Evolutionary conservation across 2,888 invertebrate genomes (phyloP), one percentile per base, ranked within the genome.

Genomic region (Nephrotoma guestfalica): DNA sequence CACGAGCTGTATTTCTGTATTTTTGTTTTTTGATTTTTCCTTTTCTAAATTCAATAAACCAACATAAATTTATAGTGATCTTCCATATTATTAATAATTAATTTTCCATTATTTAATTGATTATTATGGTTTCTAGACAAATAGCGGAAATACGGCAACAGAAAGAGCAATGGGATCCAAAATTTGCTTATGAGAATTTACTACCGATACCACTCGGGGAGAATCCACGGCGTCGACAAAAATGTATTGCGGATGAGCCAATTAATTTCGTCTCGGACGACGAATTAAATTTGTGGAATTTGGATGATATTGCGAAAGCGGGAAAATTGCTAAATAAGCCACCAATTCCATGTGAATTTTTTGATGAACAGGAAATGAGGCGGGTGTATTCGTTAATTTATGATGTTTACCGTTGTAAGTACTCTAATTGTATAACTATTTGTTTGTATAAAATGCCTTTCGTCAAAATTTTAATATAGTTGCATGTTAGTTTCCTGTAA

Each of bases 321-420:
- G 91, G 90, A 4, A 91, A 90, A 86, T 86, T 91, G 18, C 87
- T 91, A 0, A 87, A 88, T 18, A 90, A 89, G 40, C 91, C 91
- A 9, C 90, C 91, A 1, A 85, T 90, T 2, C 7, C 87, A 0
- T 90, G 90, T 2, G 84, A 86, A 7, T 91, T 91, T 83, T 87
- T 89, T 0, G 92, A 93, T 89, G 93, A 93, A 87, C 93, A 93
- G 3, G 93, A 93, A 88, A 93, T 93, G 93, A 89, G 93, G 71
- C 89, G 93, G 88, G 93, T 93, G 2, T 93, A 92, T 86, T 92
- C 93, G 0, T 89, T 93, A 5, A 92, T 93, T 86, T 93, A 93
- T 89, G 93, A 93, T 88, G 93, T 93, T 9, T 91, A 93, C 84
- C 91, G 93, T 88, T 93, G 93, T 93, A 89, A 91, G 92, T 89